Conservation (phyloP, 2,113 vertebrate genomes). For the Pedionomus torquatus region DNA sequence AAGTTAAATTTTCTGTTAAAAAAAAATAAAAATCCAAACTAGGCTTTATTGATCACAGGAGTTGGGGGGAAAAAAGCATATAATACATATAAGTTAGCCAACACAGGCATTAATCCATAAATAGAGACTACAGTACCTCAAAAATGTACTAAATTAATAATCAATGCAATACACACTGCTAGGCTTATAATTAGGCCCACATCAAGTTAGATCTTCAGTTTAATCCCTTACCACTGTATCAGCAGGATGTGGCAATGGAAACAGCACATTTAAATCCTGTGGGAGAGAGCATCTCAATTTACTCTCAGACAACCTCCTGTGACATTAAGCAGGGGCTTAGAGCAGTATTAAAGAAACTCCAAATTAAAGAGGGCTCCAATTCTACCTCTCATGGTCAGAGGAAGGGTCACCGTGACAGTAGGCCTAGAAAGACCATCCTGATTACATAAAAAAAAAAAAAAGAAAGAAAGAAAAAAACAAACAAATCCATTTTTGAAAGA, state of each 20-base stretch:
- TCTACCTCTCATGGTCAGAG: neutral
- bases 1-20: neutral
- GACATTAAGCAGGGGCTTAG: slow-evolving; percentile 18
- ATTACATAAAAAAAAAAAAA: neutral
- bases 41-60: neutral
- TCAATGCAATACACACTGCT: neutral
- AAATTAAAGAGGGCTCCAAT: neutral
- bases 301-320: neutral
- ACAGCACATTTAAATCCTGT: slow-evolving; percentile 12
- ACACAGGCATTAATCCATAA: neutral
- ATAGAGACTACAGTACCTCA: neutral
- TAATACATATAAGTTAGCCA: neutral
- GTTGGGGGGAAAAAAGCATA: neutral
- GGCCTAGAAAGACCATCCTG: neutral
- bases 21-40: neutral
- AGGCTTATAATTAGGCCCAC: slow-evolving; percentile 1
- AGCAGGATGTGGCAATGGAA: slow-evolving; percentile 42
- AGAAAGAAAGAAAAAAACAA: neutral
- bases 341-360: neutral
- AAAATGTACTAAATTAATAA: neutral
- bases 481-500: neutral
- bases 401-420: neutral
- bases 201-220: neutral
- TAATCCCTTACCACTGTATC: neutral
- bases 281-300: slow-evolving; percentile 26